Evolutionary conservation across 2,888 invertebrate genomes (phyloP), one percentile per base, ranked within the genome.

Genomic region (Busseola fusca): DNA sequence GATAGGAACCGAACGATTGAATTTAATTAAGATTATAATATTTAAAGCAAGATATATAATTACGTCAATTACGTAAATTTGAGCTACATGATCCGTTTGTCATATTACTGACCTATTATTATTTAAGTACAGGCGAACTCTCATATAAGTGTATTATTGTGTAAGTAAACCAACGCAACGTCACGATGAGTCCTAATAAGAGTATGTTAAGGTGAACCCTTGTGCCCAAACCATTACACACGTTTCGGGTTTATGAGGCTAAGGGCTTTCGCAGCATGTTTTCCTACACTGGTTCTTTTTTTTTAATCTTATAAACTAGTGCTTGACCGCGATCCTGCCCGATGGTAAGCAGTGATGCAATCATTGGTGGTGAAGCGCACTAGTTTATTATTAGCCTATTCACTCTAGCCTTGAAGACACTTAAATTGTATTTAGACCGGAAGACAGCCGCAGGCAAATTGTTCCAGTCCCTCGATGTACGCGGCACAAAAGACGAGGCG

Each of bases 231-330:
- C 27, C 27, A 60, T 75, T 66, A 60, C 71, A 56, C 74, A 81
- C 81, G 76, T 78, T 58, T 72, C 64, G 6, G 56, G n/a, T 80
- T 76, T 76, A 83, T n/a, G 71, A 69, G 72, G n/a, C 54, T 71
- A 74, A 66, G 21, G 45, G 59, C 27, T 76, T 69, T 64, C 45
- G 64, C 56, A 56, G 57, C 25, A 60, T 57, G 73, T 74, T 76
- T 83, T 73, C 69, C 58, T 72, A 63, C n/a, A 73, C 7, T 37
- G 9, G 25, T 34, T 27, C n/a, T n/a, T n/a, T n/a, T n/a, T n/a
- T n/a, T n/a, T n/a, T n/a, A n/a, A n/a, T n/a, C n/a, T n/a, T n/a
- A n/a, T n/a, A n/a, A n/a, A n/a, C n/a, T n/a, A n/a, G n/a, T n/a
- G n/a, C n/a, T n/a, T n/a, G n/a, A n/a, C n/a, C n/a, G n/a, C n/a